Evolutionary conservation across 2,797 vertebrate genomes (phyloP).

Genomic region (Peromyscus aztecus): DNA sequence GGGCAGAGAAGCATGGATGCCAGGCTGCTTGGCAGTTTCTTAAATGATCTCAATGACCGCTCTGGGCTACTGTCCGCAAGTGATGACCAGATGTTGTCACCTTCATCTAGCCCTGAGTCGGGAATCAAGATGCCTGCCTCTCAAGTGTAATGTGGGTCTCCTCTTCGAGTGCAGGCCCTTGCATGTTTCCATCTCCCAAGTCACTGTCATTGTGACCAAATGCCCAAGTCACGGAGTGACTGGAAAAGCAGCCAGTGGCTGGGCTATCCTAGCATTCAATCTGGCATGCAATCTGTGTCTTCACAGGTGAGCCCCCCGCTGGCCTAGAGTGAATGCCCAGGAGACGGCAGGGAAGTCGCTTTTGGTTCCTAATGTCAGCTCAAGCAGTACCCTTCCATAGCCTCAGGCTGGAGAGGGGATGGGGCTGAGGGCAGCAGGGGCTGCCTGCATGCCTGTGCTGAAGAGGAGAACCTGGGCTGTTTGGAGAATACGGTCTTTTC

Average conservation of each 20-base stretch:
- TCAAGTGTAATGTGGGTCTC: background rate
- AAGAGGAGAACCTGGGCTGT: conserved; percentile 47
- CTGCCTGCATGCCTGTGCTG: background rate
- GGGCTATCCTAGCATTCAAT: background rate
- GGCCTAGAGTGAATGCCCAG: background rate
- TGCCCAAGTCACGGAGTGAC: background rate
- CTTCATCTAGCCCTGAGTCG: background rate
- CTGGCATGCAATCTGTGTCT: background rate
- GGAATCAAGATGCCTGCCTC: background rate
- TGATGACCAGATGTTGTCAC: background rate
- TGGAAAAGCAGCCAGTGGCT: background rate
- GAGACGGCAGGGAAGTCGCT: background rate
- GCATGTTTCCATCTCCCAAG: background rate
- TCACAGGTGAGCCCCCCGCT: fast-evolving
- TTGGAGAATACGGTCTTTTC: conserved; percentile 75
- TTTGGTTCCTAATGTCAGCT: background rate
- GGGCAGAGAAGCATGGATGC: background rate
- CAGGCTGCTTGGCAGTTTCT: background rate
- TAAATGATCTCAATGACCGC: too few species aligned
- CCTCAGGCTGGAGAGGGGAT: background rate
- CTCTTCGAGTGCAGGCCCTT: background rate
- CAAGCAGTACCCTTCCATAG: background rate
- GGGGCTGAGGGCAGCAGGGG: conserved; percentile 21
- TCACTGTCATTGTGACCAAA: background rate
- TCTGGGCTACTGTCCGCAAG: background rate